Base-by-base conservation (phyloP, 2,888 invertebrate genomes). In the Neocrepidodera transversa region DNA sequence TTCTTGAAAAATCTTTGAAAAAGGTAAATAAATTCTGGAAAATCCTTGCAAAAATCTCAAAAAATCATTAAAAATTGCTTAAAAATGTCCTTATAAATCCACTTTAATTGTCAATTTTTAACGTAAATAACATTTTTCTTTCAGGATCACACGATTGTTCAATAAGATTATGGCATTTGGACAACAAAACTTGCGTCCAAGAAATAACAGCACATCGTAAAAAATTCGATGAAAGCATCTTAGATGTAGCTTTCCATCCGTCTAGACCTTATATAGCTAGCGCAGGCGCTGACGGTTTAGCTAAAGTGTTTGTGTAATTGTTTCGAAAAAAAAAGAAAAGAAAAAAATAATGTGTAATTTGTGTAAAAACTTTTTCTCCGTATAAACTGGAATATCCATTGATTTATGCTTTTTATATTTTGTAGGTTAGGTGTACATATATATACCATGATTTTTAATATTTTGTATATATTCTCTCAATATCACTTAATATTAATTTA, bases 121-220 rank as follows among this genome's bases (percentile, higher is more conserved):
- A n/a, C n/a, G n/a, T n/a, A n/a, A n/a, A n/a, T n/a, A n/a, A n/a
- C n/a, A 14, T n/a, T 45, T 23, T 17, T 6, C 10, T 51, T 53
- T 38, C 8, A 80, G 79, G 80, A 66, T 80, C 80, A 79, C 98
- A 99, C 82, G 99, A 99, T 83, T 96, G 96, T 83, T 98, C 98
- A 73, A 93, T 99, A 79, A 89, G 98, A 73, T 86, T 99, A 73
- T 99, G 99, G 99, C 97, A 99, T 84, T 86, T 99, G 78, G 97
- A 99, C 84, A 96, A 93, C 83, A 96, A 97, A 83, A 95, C 96
- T 62, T 99, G 99, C 85, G 95, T 99, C 74, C 99, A 99, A 82
- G 99, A 99, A 83, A 98, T 99, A 79, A 98, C 98, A 53, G 97
- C 97, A 71, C 99, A 99, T 83, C 91, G 98, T 76, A 99, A 98